Base-by-base conservation (phyloP, 2,888 invertebrate genomes). In the Himalopsyche tibetana region DNA sequence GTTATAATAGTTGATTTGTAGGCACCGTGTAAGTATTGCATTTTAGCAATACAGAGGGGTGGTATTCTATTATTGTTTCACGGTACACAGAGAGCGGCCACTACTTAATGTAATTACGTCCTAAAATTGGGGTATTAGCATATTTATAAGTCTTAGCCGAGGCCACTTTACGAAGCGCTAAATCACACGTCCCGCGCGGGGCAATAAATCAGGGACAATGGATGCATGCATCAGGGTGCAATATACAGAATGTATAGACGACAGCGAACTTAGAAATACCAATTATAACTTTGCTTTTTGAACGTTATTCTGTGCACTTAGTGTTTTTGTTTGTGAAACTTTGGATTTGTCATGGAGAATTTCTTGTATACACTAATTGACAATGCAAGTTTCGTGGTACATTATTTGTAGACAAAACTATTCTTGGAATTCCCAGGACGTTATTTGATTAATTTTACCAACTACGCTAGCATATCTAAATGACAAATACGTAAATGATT, bases 81-180 rank as follows among this genome's bases (percentile, higher is more conserved):
- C 42, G 74, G 69, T 38, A 42, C 56, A 42, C 56, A 40, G 12
- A 83, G 40, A 55, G 17, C 63, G 82, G 80, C 82, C 83, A 45
- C 83, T 83, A 85, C 87, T 87, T 87, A 87, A 82, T 86, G 84
- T 86, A 87, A 87, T 86, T 87, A 84, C 86, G 80, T 82, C 28
- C 82, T 80, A 80, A 86, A 87, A 86, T 84, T 79, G 86, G 82
- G 45, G 81, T 42, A 87, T 87, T 87, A 87, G 80, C 87, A 87
- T 87, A 87, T 87, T 87, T 86, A 87, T 86, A 87, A 84, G 84
- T 63, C 82, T 56, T 36, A 80, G 45, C n/a, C 55, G 51, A 19
- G 79, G 42, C 84, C 81, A 84, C 40, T 84, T 56, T 45, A 28
- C 63, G 56, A 74, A 51, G 80, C 45, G 84, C 84, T 81, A 81